Evolutionary conservation across 2,113 vertebrate genomes (phyloP).

Genomic region (Myrmecophaga tridactyla): DNA sequence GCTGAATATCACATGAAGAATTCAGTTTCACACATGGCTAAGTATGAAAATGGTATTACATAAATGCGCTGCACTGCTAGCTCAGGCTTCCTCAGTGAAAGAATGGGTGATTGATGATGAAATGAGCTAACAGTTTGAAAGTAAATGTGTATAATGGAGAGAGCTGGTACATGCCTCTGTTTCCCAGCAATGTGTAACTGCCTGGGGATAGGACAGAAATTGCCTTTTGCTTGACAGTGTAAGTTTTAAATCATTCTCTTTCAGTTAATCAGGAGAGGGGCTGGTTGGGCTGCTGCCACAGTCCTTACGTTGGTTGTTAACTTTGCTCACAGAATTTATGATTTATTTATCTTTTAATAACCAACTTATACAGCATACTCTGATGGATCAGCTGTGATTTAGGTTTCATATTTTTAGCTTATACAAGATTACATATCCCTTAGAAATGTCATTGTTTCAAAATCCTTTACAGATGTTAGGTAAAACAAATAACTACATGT

Average conservation of each 20-base stretch:
- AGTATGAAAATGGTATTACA: constrained; percentile 53
- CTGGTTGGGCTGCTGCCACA: not conserved
- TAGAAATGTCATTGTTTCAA: constrained; percentile 32
- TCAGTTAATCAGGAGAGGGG: constrained; percentile 47
- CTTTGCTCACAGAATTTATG: constrained; percentile 51
- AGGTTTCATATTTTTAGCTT: not conserved
- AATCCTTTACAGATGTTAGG: not conserved
- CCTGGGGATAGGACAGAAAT: constrained; percentile 54
- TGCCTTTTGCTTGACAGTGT: constrained; percentile 53
- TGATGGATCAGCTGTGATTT: not conserved
- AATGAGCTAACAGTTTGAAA: constrained; percentile 63
- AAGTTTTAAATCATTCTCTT: constrained; percentile 64
- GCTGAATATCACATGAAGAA: constrained; percentile 52
- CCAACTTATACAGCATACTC: not conserved
- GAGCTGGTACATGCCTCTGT: not conserved
- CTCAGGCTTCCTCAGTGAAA: constrained; percentile 44
- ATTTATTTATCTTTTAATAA: constrained; percentile 70
- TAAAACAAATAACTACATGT: constrained; percentile 15
- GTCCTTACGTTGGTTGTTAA: constrained; percentile 50
- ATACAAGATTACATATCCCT: not conserved
- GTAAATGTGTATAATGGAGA: not conserved
- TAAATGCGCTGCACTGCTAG: not conserved
- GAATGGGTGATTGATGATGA: constrained; percentile 48
- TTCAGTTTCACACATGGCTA: constrained; percentile 58
- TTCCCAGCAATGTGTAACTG: constrained; percentile 28